These are phyloP conservation scores for Protomyctophum bolini DNA, from an alignment of 2,113 vertebrate species.

Conservation along the genomic window DNA sequence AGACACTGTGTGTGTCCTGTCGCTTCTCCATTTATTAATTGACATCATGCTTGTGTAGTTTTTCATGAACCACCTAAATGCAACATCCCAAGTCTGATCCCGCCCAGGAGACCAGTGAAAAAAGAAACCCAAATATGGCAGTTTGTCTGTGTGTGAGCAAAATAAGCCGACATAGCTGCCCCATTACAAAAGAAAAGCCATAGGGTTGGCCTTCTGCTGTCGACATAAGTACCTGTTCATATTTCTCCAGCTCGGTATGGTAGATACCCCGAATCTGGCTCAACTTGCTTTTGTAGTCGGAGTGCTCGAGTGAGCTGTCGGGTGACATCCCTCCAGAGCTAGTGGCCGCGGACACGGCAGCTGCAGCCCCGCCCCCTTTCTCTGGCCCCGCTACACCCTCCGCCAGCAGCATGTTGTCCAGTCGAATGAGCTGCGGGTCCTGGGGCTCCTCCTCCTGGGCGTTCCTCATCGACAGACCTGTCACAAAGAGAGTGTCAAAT, in stretches of 20 bases:
- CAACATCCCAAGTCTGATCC: too few relatives aligned
- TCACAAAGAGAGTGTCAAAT: constrained; percentile 3
- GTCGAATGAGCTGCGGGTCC: constrained; percentile 89
- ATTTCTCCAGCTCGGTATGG: constrained; percentile 94
- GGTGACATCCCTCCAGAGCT: constrained; percentile 89
- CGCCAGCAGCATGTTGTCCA: constrained; percentile 93
- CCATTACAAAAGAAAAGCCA: not conserved
- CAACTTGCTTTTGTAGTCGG: constrained; percentile 93
- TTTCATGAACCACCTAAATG: too few relatives aligned
- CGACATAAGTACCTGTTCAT: constrained; percentile 85
- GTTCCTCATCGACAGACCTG: constrained; percentile 90
- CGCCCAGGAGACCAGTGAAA: too few relatives aligned
- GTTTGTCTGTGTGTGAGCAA: too few relatives aligned
- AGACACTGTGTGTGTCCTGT: too few relatives aligned
- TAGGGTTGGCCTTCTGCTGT: not conserved
- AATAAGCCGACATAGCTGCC: too few relatives aligned
- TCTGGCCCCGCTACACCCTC: constrained; percentile 92
- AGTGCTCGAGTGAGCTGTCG: constrained; percentile 91
- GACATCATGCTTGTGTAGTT: too few relatives aligned
- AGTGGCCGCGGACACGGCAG: constrained; percentile 86
- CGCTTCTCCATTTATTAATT: too few relatives aligned
- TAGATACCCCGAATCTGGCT: constrained; percentile 93
- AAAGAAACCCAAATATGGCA: too few relatives aligned
- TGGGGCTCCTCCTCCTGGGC: constrained; percentile 89
- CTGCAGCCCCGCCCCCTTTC: constrained; percentile 88